phyloP scores from a whole-genome alignment of 2,888 invertebrate species.

The Trissonchulus sp. region DNA sequence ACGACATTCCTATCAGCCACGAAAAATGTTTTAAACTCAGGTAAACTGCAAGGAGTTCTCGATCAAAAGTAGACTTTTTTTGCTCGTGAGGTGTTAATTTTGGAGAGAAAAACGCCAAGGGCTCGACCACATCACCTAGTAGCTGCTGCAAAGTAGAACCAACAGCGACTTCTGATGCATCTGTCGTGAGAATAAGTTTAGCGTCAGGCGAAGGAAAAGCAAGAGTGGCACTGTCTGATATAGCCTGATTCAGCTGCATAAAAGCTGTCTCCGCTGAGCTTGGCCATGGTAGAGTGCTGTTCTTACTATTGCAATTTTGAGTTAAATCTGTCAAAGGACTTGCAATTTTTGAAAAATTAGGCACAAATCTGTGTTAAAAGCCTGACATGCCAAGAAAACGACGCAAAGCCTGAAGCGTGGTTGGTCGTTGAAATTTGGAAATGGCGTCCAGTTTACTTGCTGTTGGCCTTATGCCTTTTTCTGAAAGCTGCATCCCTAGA shows the following conservation, averaged over 20 bases:
- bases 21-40: too few species aligned
- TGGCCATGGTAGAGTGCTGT: not conserved
- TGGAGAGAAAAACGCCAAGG: not conserved
- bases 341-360: slow-evolving; percentile 3
- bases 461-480: not conserved
- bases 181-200: not conserved
- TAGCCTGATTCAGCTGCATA: not conserved
- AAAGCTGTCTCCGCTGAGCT: not conserved
- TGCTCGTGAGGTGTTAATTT: not conserved
- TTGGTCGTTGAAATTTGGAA: not conserved
- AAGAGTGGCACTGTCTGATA: not conserved
- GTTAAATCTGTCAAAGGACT: slow-evolving; percentile 5
- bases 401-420: not conserved
- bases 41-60: too few species aligned
- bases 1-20: too few species aligned
- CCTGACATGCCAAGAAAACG: slow-evolving; percentile 9
- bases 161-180: slow-evolving; percentile 16
- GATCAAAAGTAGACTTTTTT: slow-evolving; percentile 12
- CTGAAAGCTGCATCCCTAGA: not conserved
- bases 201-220: not conserved
- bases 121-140: not conserved
- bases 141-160: slow-evolving; percentile 5
- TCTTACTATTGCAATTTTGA: not conserved
- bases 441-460: slow-evolving; percentile 11
- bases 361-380: slow-evolving; percentile 16